These are phyloP conservation scores for Atherinomorus stipes DNA, from an alignment of 2,113 vertebrate species.

Conservation along the genomic window DNA sequence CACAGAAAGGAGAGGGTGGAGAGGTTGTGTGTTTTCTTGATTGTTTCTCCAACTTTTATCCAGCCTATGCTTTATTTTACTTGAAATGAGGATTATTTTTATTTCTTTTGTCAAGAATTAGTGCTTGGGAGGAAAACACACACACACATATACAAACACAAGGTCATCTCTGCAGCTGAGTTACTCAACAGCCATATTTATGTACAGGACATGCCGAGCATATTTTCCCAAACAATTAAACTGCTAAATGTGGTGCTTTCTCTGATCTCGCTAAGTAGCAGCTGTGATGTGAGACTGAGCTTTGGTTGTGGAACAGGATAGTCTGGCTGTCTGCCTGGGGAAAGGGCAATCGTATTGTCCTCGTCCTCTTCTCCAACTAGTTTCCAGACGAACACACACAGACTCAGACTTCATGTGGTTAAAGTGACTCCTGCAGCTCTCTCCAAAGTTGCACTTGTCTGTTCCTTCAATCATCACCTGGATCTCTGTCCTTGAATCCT, in stretches of 20 bases:
- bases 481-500: background rate
- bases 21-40: no score
- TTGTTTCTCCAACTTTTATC: background rate
- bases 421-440: slow-evolving; percentile 4
- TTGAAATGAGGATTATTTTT: background rate
- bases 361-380: slow-evolving; percentile 11
- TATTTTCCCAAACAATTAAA: slow-evolving; percentile 45
- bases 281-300: slow-evolving; percentile 22
- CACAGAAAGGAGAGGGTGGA: no score
- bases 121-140: no score
- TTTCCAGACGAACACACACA: slow-evolving; percentile 18
- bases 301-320: slow-evolving; percentile 38
- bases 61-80: background rate
- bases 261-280: slow-evolving; percentile 17
- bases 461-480: background rate
- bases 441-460: background rate
- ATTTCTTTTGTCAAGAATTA: no score
- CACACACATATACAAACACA: background rate
- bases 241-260: slow-evolving; percentile 22
- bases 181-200: background rate
- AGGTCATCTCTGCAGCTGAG: background rate
- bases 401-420: background rate
- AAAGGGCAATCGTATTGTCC: slow-evolving; percentile 46
- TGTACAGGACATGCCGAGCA: slow-evolving; percentile 47
- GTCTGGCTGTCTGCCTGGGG: slow-evolving; percentile 38